Evolutionary conservation across 2,797 vertebrate genomes (phyloP).

Genomic region (Semaprochilodus insignis): DNA sequence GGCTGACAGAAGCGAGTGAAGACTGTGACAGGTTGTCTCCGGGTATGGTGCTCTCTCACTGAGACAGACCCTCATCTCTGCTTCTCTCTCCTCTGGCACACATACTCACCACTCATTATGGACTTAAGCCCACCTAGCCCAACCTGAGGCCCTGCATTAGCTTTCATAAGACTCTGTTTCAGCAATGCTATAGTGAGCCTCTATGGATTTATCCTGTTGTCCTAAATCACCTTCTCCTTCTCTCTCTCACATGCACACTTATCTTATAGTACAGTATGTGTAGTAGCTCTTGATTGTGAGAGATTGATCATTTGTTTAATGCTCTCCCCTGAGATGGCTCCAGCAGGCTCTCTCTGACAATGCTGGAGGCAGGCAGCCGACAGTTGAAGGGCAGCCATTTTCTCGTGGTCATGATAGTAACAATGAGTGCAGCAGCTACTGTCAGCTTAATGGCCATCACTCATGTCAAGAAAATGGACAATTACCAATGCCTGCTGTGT

Average conservation of each 20-base stretch:
- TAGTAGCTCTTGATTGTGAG: slow-evolving; percentile 9
- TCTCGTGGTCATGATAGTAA: slow-evolving; percentile 37
- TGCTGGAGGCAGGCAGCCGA: slow-evolving; percentile 30
- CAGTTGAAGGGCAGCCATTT: slow-evolving; percentile 28
- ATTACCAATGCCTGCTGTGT: slow-evolving; percentile 17
- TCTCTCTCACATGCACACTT: neutral
- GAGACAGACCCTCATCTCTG: slow-evolving; percentile 16
- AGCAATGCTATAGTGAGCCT: neutral
- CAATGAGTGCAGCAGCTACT: slow-evolving; percentile 22
- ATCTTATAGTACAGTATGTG: neutral
- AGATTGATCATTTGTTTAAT: slow-evolving; percentile 29
- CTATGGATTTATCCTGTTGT: slow-evolving; percentile 16
- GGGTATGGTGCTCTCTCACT: slow-evolving; percentile 12
- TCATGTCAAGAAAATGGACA: slow-evolving; percentile 39
- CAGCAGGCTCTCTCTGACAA: neutral
- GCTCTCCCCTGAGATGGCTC: neutral
- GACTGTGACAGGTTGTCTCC: slow-evolving; percentile 42
- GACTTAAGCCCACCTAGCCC: slow-evolving; percentile 20
- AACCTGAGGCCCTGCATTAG: neutral
- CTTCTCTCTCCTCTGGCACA: slow-evolving; percentile 10
- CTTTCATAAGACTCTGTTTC: slow-evolving; percentile 8
- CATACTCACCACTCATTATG: slow-evolving; percentile 30
- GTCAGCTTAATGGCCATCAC: slow-evolving; percentile 36
- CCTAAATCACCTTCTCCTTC: neutral
- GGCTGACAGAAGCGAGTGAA: slow-evolving; percentile 32